Evolutionary conservation across 2,113 vertebrate species (phyloP).

Genomic region (Nibea coibor): DNA sequence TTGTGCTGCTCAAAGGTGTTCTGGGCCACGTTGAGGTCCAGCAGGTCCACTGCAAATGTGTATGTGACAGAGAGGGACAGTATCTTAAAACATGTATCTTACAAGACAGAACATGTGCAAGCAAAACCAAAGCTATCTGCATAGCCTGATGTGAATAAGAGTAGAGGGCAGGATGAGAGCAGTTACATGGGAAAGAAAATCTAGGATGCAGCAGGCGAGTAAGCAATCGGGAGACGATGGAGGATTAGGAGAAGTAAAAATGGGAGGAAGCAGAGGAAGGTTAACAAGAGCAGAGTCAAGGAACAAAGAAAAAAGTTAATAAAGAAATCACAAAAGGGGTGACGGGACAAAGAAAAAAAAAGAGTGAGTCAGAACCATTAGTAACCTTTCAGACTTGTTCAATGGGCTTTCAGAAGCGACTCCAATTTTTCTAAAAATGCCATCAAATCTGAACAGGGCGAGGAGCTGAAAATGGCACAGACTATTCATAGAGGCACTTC

Average conservation of each 20-base stretch:
- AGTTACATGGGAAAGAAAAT: neutral
- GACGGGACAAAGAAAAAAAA: slow-evolving; percentile 5
- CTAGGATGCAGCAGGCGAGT: neutral
- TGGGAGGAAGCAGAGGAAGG: neutral
- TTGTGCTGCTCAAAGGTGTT: slow-evolving; percentile 94
- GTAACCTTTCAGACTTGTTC: slow-evolving; percentile 35
- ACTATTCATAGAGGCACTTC: slow-evolving; percentile 46
- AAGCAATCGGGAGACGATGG: neutral
- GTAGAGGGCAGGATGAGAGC: neutral
- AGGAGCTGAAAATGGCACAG: slow-evolving; percentile 33
- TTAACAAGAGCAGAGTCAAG: slow-evolving; percentile 16
- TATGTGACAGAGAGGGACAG: neutral
- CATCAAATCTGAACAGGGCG: slow-evolving; percentile 24
- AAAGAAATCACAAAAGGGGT: slow-evolving; percentile 5
- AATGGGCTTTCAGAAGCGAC: slow-evolving; percentile 19
- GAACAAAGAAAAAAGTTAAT: slow-evolving; percentile 14
- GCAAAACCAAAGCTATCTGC: no score
- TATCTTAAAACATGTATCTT: no score
- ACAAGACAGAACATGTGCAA: no score
- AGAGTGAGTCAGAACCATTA: neutral
- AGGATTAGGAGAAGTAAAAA: neutral
- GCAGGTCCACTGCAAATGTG: slow-evolving; percentile 89
- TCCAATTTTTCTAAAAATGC: slow-evolving; percentile 32
- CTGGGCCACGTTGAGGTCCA: slow-evolving; percentile 93
- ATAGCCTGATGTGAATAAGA: no score